Conservation (phyloP, 2,113 vertebrate species). For the Rhizomys pruinosus region DNA sequence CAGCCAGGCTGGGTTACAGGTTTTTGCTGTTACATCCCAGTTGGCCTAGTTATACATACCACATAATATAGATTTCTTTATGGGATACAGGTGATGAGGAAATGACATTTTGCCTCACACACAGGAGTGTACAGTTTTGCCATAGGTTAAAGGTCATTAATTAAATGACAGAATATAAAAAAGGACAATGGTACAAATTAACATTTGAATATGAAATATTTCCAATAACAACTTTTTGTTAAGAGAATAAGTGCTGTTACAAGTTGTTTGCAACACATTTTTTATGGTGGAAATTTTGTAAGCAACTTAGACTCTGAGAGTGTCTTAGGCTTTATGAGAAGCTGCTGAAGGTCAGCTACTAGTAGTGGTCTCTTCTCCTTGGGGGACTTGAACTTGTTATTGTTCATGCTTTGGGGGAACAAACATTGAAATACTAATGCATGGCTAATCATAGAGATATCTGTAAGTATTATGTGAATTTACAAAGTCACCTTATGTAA, state of each 20-base stretch:
- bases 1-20: not conserved
- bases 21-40: slow-evolving; percentile 62
- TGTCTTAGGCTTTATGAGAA: slow-evolving; percentile 7
- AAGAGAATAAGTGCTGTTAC: not conserved
- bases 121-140: slow-evolving; percentile 49
- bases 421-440: not conserved
- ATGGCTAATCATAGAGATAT: slow-evolving; percentile 14
- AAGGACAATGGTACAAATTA: slow-evolving; percentile 22
- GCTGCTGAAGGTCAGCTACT: too few relatives aligned
- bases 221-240: not conserved
- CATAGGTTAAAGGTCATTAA: not conserved
- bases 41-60: slow-evolving; percentile 58
- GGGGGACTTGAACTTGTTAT: slow-evolving; percentile 6
- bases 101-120: slow-evolving; percentile 54
- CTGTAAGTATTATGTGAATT: not conserved
- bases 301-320: not conserved
- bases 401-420: not conserved
- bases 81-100: slow-evolving; percentile 68
- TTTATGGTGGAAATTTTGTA: slow-evolving; percentile 20
- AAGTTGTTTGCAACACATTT: slow-evolving; percentile 51
- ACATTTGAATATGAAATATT: slow-evolving; percentile 22
- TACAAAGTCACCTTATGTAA: not conserved
- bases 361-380: not conserved
- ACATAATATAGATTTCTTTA: not conserved
- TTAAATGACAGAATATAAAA: not conserved